These are phyloP conservation scores for Ailurus styani DNA, from an alignment of 2,113 vertebrate genomes.

Conservation along the genomic window DNA sequence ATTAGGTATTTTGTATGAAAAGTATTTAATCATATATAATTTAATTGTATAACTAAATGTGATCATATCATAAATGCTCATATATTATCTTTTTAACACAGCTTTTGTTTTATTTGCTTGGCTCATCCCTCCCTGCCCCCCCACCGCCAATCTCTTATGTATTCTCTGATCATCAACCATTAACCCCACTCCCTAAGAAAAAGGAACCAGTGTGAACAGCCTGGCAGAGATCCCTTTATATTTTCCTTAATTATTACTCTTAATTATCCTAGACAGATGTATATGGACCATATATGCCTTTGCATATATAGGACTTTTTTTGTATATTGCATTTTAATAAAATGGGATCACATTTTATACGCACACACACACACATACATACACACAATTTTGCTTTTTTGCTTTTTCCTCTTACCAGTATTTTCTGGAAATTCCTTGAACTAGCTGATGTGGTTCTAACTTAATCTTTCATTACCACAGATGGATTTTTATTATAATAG, in stretches of 20 bases:
- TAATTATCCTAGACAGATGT: not conserved
- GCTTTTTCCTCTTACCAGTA: not conserved
- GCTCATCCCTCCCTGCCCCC: not conserved
- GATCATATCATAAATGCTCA: not conserved
- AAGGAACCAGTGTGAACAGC: not conserved
- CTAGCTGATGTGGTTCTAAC: not conserved
- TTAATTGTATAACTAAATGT: not conserved
- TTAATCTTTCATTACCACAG: not conserved
- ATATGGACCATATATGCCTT: not conserved
- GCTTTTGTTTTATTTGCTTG: not conserved
- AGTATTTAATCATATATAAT: not conserved
- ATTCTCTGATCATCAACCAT: not conserved
- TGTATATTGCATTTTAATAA: not conserved
- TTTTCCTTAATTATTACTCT: not conserved
- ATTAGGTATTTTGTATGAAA: not conserved
- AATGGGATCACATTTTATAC: not conserved
- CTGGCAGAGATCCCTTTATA: not conserved
- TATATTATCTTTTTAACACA: not conserved
- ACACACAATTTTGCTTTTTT: not conserved
- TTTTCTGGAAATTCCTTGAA: not conserved
- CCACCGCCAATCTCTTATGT: not conserved
- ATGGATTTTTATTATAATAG: not conserved
- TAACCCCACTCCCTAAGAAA: not conserved
- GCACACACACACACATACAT: no score
- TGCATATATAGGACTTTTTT: not conserved